Evolutionary conservation across 30 jellyfish, hydroid and myxozoan genomes (phyloP).

Genomic region (Nemopilema nomurai): DNA sequence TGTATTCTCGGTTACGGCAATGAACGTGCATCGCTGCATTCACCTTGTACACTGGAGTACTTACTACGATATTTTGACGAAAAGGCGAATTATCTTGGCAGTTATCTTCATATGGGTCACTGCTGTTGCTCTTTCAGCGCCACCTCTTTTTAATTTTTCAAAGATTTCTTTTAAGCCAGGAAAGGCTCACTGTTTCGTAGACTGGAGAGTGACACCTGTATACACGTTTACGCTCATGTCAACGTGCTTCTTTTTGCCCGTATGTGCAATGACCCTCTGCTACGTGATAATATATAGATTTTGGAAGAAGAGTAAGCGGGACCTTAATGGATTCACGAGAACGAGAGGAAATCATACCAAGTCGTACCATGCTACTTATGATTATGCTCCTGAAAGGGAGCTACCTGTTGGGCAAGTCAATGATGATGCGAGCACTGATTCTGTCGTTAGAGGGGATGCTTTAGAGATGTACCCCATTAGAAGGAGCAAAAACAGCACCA

Average conservation of each 20-base stretch:
- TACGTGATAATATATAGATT: conserved; percentile 8
- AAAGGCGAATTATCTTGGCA: neutral
- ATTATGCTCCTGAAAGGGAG: neutral
- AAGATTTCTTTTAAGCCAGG: conserved; percentile 28
- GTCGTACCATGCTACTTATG: neutral
- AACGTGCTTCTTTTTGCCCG: conserved; percentile 34
- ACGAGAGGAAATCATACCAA: neutral
- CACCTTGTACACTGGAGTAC: conserved; percentile 36
- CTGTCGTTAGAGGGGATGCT: neutral
- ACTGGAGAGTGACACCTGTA: conserved; percentile 36
- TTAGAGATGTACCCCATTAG: neutral
- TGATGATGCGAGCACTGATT: neutral
- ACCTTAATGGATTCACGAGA: neutral
- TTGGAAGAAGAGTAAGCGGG: conserved; percentile 9
- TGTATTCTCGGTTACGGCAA: conserved; percentile 54
- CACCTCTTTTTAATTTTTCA: conserved; percentile 35
- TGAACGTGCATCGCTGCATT: conserved; percentile 38
- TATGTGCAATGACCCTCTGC: conserved; percentile 11
- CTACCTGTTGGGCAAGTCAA: neutral
- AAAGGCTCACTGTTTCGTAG: conserved; percentile 53
- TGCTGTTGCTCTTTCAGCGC: conserved; percentile 12
- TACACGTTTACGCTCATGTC: conserved; percentile 42
- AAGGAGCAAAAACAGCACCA: neutral
- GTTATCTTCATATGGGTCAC: conserved; percentile 15
- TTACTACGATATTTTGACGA: conserved; percentile 23